These are phyloP conservation scores for Drosophila limbata DNA, from an alignment of 2,888 invertebrate species.

Conservation along the genomic window DNA sequence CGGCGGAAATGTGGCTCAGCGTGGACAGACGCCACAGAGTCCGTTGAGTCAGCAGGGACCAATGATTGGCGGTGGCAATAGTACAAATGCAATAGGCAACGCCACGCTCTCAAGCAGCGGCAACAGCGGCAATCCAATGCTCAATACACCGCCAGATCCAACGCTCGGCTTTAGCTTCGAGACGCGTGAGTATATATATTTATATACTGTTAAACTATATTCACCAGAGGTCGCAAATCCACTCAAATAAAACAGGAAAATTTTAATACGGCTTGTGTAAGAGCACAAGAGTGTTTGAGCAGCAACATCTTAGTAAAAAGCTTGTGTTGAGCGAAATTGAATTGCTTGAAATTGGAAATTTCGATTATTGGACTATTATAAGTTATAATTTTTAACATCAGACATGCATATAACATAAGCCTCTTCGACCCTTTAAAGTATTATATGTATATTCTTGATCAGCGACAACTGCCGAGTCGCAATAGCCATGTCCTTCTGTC, in stretches of 20 bases:
- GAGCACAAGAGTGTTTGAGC: no score
- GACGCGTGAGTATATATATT: conserved; percentile 79
- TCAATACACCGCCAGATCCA: conserved; percentile 84
- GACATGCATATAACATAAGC: no score
- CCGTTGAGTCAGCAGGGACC: conserved; percentile 83
- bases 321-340: no score
- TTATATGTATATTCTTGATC: no score
- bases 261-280: no score
- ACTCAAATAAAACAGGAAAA: no score
- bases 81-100: conserved; percentile 82
- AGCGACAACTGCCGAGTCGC: no score
- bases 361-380: no score
- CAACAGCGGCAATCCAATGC: conserved; percentile 77
- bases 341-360: no score
- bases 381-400: no score
- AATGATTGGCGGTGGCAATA: conserved; percentile 80
- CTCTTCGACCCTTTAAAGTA: no score
- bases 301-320: neutral
- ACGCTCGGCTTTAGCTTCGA: conserved; percentile 85
- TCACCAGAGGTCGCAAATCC: neutral
- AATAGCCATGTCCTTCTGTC: no score
- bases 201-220: neutral
- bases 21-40: conserved; percentile 84
- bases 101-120: conserved; percentile 68
- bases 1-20: conserved; percentile 71